Evolutionary conservation across 1,140 invertebrate species (phyloP).

Genomic region (Nylanderia fulva): DNA sequence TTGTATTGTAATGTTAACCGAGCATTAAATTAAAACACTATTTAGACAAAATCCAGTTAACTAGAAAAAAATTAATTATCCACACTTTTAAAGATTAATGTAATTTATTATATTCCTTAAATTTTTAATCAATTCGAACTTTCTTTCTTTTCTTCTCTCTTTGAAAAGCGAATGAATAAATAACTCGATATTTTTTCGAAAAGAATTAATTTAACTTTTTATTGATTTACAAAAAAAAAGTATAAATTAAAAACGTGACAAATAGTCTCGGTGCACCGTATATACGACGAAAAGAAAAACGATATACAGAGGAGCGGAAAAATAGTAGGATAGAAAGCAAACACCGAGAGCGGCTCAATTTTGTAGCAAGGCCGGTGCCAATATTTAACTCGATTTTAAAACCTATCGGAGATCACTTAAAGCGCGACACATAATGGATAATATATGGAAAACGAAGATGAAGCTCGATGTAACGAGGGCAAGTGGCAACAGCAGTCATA

Average conservation of each 20-base stretch:
- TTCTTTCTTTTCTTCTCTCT: not conserved
- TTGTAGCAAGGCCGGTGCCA: conserved; percentile 1
- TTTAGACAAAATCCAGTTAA: not conserved
- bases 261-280: not conserved
- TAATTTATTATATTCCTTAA: not conserved
- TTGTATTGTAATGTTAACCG: not conserved
- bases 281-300: conserved; percentile 17
- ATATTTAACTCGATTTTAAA: conserved; percentile 59
- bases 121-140: not conserved
- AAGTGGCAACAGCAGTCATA: conserved; percentile 38
- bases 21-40: not conserved
- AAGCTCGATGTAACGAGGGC: conserved; percentile 16
- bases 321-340: conserved; percentile 13
- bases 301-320: not conserved
- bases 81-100: not conserved
- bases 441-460: conserved; percentile 49
- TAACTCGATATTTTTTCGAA: not conserved
- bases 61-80: not conserved
- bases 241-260: not conserved
- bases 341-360: conserved; percentile 31
- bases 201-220: not conserved
- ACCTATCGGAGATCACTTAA: conserved; percentile 54
- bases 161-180: not conserved
- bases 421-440: conserved; percentile 38
- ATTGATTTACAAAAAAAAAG: not conserved